Evolutionary conservation across 2,888 invertebrate species (phyloP), one percentile per base, ranked within the genome.

Genomic region (Odontothrips loti): DNA sequence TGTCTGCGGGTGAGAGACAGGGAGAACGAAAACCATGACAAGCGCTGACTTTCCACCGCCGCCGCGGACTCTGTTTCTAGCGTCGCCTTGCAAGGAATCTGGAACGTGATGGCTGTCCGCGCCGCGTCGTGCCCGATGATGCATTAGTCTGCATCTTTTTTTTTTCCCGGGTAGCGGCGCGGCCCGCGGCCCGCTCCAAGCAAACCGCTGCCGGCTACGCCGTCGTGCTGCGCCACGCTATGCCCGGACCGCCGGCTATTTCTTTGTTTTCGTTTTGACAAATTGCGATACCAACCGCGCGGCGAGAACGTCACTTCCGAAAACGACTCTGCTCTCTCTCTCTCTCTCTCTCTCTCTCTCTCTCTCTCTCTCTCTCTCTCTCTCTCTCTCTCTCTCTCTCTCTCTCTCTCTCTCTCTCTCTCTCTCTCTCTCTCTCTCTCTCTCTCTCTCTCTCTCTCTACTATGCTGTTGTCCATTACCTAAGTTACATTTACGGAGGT

Each of bases 391-490:
- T n/a, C 63, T 10, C 58, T 63, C 58, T 20, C 58, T 10, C 58
- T 63, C 58, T 17, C 58, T 20, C 58, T 20, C 20, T 63, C 58
- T 63, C 58, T 63, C 58, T 63, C 58, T 63, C 58, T 63, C 58
- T 63, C 58, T 63, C 58, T 63, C 58, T 63, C 58, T 63, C 58
- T 63, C 58, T 63, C 58, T 63, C 58, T 63, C 58, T 63, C 58
- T 63, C 58, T 63, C 58, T 63, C 58, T 63, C 63, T 63, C 63
- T 63, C 63, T 63, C 63, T 63, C 68, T 2, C 68, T 68, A 4
- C 2, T 17, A 15, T 17, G 11, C 6, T 6, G 51, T 15, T 51
- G 51, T 6, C 51, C n/a, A n/a, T n/a, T n/a, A n/a, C n/a, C n/a
- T n/a, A n/a, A n/a, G n/a, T n/a, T n/a, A n/a, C n/a, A n/a, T n/a